These are phyloP conservation scores for Catonia carolina DNA, from an alignment of 2,888 invertebrate species.

Conservation along the genomic window DNA sequence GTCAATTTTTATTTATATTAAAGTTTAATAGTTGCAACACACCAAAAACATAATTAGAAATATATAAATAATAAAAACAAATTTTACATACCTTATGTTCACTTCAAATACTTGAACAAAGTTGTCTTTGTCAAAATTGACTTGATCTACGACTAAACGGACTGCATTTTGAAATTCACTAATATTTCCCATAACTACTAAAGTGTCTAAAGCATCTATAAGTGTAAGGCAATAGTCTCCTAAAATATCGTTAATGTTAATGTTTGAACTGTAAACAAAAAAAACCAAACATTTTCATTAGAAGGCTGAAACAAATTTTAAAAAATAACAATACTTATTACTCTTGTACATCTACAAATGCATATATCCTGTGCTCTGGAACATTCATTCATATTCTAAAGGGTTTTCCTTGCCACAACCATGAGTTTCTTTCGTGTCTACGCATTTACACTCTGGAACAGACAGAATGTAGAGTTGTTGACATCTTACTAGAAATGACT, in stretches of 20 bases:
- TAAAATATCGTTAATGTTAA: slow-evolving; percentile 59
- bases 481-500: no score
- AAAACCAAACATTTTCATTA: neutral
- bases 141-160: slow-evolving; percentile 48
- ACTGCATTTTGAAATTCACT: slow-evolving; percentile 53
- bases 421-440: no score
- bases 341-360: neutral
- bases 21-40: no score
- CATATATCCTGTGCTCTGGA: neutral
- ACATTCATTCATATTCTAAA: neutral
- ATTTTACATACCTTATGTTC: slow-evolving; percentile 52
- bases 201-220: slow-evolving; percentile 52
- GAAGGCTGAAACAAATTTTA: no score
- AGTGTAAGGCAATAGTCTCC: slow-evolving; percentile 56
- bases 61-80: no score
- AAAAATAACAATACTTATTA: no score
- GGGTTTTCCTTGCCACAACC: no score
- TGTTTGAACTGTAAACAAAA: slow-evolving; percentile 48
- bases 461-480: no score
- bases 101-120: slow-evolving; percentile 60
- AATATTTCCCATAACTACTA: slow-evolving; percentile 52
- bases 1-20: no score
- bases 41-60: no score
- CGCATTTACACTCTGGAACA: no score
- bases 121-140: slow-evolving; percentile 52